Conservation (phyloP, 2,797 vertebrate genomes). For the Morus bassanus region DNA sequence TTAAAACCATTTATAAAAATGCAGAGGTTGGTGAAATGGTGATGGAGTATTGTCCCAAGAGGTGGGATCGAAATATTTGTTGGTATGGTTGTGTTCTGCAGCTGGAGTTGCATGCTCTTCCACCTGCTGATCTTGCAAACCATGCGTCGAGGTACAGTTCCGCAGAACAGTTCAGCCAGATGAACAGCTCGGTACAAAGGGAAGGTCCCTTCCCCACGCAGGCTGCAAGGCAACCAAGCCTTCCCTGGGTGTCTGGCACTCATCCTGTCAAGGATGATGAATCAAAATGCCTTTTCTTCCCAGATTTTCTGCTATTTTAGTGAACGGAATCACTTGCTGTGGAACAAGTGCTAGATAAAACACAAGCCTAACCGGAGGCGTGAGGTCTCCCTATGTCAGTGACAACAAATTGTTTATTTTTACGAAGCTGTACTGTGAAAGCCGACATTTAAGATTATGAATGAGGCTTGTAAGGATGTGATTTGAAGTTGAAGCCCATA, state of each 20-base stretch:
- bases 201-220: neutral
- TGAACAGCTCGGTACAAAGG: neutral
- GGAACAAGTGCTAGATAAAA: neutral
- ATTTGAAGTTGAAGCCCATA: neutral
- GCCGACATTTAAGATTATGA: neutral
- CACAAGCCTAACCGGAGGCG: neutral
- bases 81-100: neutral
- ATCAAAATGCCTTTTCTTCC: neutral
- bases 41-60: neutral
- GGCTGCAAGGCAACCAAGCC: neutral
- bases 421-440: neutral
- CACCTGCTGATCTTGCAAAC: neutral
- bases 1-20: neutral
- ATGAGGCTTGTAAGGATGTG: neutral
- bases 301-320: neutral
- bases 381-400: neutral
- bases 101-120: neutral
- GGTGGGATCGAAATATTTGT: neutral
- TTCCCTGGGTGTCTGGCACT: neutral
- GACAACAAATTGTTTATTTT: neutral
- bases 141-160: rapidly evolving
- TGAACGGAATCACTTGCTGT: neutral
- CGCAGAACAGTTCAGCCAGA: neutral
- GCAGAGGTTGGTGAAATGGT: neutral
- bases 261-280: neutral